These are phyloP conservation scores for Ochlodes sylvanus DNA, from an alignment of 2,888 invertebrate species.

Conservation along the genomic window DNA sequence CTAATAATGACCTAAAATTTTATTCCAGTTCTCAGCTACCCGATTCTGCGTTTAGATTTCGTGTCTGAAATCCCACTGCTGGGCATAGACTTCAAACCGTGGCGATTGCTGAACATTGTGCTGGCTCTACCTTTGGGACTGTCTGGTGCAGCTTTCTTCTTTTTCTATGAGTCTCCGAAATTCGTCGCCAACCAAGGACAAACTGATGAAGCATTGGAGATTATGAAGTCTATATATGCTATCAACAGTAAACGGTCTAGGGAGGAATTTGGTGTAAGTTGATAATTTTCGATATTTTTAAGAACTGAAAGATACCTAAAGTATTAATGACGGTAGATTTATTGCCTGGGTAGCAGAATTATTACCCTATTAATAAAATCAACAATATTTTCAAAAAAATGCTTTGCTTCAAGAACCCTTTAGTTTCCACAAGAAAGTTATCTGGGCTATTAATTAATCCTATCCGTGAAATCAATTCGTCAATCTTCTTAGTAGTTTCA, in stretches of 20 bases:
- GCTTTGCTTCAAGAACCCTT: too few relatives aligned
- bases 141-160: constrained; percentile 84
- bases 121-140: constrained; percentile 72
- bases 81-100: constrained; percentile 87
- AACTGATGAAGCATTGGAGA: constrained; percentile 84
- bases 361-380: too few relatives aligned
- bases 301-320: background rate
- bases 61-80: constrained; percentile 68
- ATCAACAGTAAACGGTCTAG: constrained; percentile 60
- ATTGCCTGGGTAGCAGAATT: too few relatives aligned
- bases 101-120: constrained; percentile 89
- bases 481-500: too few relatives aligned
- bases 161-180: constrained; percentile 92
- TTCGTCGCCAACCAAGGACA: constrained; percentile 88
- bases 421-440: too few relatives aligned
- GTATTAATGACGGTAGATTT: too few relatives aligned
- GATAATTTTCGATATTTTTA: background rate
- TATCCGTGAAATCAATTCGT: too few relatives aligned
- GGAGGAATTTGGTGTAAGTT: constrained; percentile 62
- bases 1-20: background rate
- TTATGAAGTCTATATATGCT: constrained; percentile 67
- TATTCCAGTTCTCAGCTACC: constrained; percentile 87
- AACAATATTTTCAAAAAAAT: too few relatives aligned
- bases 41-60: constrained; percentile 85
- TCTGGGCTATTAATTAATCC: too few relatives aligned